Percentiles rank a stretch among this genome's conserved stretches.
Conservation (phyloP, 2,797 vertebrate genomes). For the Cyprinella venusta region DNA sequence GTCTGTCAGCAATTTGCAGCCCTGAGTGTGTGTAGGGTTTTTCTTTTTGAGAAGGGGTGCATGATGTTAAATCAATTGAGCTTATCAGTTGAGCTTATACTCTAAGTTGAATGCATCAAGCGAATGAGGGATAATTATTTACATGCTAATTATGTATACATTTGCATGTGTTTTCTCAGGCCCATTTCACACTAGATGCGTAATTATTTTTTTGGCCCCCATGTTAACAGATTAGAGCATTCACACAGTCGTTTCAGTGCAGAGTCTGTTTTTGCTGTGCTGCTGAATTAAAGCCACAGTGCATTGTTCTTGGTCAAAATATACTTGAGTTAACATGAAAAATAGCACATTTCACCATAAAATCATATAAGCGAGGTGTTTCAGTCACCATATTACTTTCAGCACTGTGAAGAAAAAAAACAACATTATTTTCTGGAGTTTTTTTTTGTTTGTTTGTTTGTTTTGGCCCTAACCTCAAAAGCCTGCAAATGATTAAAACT, state of each 20-base stretch:
- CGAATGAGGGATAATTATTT: background rate
- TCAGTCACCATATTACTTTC: background rate
- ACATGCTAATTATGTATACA: background rate
- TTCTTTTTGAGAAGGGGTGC: background rate
- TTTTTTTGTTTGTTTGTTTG: no score
- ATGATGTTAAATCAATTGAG: background rate
- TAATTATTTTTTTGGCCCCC: background rate
- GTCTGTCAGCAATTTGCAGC: constrained; percentile 21
- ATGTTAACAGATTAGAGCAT: background rate
- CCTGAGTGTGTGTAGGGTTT: background rate
- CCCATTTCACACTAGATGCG: background rate
- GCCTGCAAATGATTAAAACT: background rate
- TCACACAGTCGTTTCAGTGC: background rate
- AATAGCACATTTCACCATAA: background rate
- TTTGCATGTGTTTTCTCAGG: background rate
- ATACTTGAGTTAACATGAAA: background rate
- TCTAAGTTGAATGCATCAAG: background rate
- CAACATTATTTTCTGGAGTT: background rate
- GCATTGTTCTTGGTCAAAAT: background rate
- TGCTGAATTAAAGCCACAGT: background rate
- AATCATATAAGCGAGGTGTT: background rate
- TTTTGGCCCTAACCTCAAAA: background rate
- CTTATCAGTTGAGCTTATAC: background rate
- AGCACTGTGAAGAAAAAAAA: background rate
- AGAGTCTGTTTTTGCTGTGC: background rate